phyloP scores from a whole-genome alignment of 2,113 vertebrate species.

The Pterocles orientalis region DNA sequence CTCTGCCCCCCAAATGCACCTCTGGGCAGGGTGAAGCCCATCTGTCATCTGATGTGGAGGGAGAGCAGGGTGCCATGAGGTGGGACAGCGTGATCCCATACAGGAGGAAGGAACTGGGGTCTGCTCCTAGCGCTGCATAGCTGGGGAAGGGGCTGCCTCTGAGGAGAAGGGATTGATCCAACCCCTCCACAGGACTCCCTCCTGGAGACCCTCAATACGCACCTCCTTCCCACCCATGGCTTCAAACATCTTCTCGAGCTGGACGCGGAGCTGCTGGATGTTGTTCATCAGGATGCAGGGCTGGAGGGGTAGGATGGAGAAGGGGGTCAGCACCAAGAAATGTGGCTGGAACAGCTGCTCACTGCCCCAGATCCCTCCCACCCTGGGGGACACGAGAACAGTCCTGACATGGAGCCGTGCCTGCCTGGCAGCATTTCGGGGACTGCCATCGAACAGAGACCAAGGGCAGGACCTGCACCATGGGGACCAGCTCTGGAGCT shows the following conservation, averaged over 20 bases:
- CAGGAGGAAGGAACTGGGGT: background rate
- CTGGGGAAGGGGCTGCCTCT: background rate
- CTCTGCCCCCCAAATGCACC: background rate
- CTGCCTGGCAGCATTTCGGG: background rate
- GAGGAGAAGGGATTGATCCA: background rate
- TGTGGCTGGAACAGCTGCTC: background rate
- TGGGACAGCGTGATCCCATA: background rate
- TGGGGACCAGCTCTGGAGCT: background rate
- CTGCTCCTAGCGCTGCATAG: background rate
- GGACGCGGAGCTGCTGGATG: constrained; percentile 95
- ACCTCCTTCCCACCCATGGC: constrained; percentile 97
- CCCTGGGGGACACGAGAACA: background rate
- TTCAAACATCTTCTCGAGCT: constrained; percentile 98
- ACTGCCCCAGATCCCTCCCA: background rate
- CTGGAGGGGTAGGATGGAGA: constrained; percentile 50
- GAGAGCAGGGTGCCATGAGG: background rate
- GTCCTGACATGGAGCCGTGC: rapidly evolving
- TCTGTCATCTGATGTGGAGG: rapidly evolving
- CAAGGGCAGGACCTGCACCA: rapidly evolving
- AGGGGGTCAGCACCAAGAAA: background rate
- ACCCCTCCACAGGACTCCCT: too few relatives aligned
- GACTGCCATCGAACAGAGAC: background rate
- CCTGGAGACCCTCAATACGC: background rate
- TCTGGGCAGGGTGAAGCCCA: background rate
- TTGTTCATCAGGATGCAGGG: constrained; percentile 99